Evolutionary conservation across 2,888 invertebrate genomes (phyloP).

Genomic region (Pseudeuparius sepicola): DNA sequence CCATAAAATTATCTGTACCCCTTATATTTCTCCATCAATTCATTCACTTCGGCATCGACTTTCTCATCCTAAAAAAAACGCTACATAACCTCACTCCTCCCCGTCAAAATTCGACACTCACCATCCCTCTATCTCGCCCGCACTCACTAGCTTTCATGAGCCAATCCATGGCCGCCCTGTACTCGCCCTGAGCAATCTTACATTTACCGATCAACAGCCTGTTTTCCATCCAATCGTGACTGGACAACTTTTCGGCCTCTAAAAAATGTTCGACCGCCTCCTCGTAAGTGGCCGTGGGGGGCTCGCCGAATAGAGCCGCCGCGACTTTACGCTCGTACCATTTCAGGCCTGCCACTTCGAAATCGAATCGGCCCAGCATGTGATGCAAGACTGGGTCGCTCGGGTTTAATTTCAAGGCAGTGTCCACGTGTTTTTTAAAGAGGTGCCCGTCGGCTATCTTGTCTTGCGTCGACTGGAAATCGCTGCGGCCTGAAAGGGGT

Average conservation of each 20-base stretch:
- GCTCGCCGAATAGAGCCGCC: slow-evolving; percentile 50
- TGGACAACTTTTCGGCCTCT: slow-evolving; percentile 43
- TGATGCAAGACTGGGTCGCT: slow-evolving; percentile 54
- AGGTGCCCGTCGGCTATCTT: slow-evolving; percentile 53
- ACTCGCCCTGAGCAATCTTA: slow-evolving; percentile 40
- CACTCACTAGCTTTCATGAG: slow-evolving; percentile 34
- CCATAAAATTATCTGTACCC: slow-evolving; percentile 33
- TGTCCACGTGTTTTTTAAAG: slow-evolving; percentile 59
- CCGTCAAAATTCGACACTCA: slow-evolving; percentile 21
- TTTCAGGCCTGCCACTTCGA: slow-evolving; percentile 43
- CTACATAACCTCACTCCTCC: too few relatives aligned
- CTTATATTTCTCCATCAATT: slow-evolving; percentile 31
- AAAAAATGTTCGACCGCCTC: slow-evolving; percentile 51
- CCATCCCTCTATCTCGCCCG: slow-evolving; percentile 21
- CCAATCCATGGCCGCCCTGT: slow-evolving; percentile 42
- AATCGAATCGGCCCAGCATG: slow-evolving; percentile 60
- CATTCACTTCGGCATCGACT: slow-evolving; percentile 31
- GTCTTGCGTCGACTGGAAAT: slow-evolving; percentile 50
- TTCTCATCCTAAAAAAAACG: slow-evolving; percentile 31
- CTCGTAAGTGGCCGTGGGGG: slow-evolving; percentile 50
- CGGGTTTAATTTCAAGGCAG: slow-evolving; percentile 50
- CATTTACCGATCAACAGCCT: slow-evolving; percentile 48
- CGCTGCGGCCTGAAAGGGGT: slow-evolving; percentile 49
- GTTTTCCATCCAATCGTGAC: slow-evolving; percentile 49
- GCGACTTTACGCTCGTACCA: slow-evolving; percentile 52